Evolutionary conservation across 2,797 vertebrate species (phyloP).

Genomic region (Alosa sapidissima): DNA sequence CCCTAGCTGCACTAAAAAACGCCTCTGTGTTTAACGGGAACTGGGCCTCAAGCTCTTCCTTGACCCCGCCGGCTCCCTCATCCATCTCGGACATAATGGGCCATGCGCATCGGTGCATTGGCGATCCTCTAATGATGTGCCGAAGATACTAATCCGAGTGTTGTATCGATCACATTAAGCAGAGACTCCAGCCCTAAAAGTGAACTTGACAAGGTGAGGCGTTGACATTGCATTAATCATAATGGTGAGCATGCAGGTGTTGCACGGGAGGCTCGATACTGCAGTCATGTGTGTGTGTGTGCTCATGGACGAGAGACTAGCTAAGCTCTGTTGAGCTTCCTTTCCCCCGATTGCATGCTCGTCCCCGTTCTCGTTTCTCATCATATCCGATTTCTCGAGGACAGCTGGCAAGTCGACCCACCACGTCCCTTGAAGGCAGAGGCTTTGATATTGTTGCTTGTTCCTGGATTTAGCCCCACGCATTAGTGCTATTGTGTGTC

Average conservation of each 20-base stretch:
- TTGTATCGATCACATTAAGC: neutral
- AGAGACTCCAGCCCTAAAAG: neutral
- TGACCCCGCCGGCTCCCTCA: neutral
- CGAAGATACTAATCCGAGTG: neutral
- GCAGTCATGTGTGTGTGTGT: neutral
- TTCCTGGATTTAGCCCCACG: neutral
- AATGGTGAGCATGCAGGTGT: neutral
- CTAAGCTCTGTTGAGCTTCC: neutral
- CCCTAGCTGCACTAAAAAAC: neutral
- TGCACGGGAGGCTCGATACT: neutral
- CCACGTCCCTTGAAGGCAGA: constrained; percentile 5
- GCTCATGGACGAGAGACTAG: neutral
- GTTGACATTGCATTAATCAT: neutral
- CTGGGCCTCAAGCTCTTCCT: neutral
- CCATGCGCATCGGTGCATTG: neutral
- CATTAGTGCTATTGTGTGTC: neutral
- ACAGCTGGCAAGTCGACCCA: constrained; percentile 10
- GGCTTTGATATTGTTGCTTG: constrained; percentile 10
- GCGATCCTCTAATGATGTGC: neutral
- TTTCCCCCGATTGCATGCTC: neutral
- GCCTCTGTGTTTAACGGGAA: neutral
- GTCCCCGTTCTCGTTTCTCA: neutral
- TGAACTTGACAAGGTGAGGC: neutral
- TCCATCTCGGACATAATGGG: neutral
- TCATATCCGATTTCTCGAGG: neutral